Evolutionary conservation across 2,113 vertebrate species (phyloP).

Genomic region (Ictalurus furcatus): DNA sequence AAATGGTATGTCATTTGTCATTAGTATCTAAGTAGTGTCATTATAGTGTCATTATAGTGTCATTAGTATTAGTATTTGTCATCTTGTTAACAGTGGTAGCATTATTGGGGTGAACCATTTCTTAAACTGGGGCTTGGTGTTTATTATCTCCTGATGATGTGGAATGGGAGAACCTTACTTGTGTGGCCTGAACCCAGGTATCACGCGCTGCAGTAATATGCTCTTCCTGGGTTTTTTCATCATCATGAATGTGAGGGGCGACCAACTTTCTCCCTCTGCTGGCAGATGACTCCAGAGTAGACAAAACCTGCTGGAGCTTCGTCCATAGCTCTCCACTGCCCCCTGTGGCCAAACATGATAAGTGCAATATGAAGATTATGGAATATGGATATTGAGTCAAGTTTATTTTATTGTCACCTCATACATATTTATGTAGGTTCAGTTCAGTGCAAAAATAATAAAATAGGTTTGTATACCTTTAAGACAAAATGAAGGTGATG

Average conservation of each 20-base stretch:
- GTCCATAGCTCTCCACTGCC: constrained; percentile 67
- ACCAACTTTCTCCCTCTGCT: constrained; percentile 71
- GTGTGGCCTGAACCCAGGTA: constrained; percentile 61
- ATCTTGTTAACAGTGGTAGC: neutral
- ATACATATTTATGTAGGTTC: neutral
- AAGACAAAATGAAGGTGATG: neutral
- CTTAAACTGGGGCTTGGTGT: neutral
- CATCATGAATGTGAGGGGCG: constrained; percentile 55
- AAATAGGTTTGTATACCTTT: neutral
- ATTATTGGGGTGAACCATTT: neutral
- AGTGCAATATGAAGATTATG: constrained; percentile 2
- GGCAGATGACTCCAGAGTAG: constrained; percentile 79
- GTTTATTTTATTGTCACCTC: neutral
- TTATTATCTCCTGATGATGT: neutral
- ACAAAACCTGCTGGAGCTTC: constrained; percentile 77
- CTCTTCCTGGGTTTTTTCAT: constrained; percentile 49
- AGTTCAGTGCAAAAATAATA: neutral
- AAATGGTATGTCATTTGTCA: neutral
- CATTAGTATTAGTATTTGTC: neutral
- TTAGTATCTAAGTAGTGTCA: too few relatives aligned
- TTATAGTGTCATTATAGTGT: too few relatives aligned
- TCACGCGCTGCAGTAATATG: constrained; percentile 68
- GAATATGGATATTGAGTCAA: neutral
- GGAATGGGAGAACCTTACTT: constrained; percentile 56
- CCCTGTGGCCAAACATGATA: constrained; percentile 49